These are phyloP conservation scores for Scopus umbretta DNA, from an alignment of 2,113 vertebrate species.

Conservation along the genomic window DNA sequence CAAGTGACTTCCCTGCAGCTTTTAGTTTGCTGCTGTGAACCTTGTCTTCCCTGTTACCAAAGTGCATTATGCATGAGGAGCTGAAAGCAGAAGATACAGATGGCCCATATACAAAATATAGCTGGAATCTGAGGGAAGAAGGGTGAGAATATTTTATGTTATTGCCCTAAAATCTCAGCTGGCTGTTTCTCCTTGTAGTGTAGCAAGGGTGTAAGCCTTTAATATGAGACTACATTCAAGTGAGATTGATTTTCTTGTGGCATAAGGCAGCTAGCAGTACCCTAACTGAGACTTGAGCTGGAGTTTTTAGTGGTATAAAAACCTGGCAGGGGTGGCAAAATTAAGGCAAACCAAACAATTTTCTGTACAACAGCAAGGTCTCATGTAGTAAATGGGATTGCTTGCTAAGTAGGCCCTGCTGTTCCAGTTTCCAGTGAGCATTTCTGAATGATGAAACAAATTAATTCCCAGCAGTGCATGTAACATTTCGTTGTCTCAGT, in stretches of 20 bases:
- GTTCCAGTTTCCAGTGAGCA: not conserved
- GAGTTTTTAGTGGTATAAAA: not conserved
- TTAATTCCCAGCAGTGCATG: not conserved
- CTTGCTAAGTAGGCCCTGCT: not conserved
- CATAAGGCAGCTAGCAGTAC: not conserved
- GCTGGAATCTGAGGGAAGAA: not conserved
- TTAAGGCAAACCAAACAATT: not conserved
- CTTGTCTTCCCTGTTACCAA: not conserved
- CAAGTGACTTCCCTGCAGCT: not conserved
- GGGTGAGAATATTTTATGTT: not conserved
- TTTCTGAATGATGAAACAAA: not conserved
- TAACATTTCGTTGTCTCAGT: not conserved
- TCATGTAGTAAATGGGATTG: not conserved
- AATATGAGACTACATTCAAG: not conserved
- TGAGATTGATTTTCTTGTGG: not conserved
- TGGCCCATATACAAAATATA: not conserved
- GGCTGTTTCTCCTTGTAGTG: not conserved
- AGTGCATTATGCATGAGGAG: not conserved
- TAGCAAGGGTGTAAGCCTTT: not conserved
- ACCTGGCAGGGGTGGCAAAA: not conserved
- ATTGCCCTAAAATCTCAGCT: not conserved
- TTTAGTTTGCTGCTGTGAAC: not conserved
- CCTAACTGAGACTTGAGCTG: not conserved
- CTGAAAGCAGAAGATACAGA: not conserved
- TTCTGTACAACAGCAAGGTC: not conserved